Evolutionary conservation across 2,888 invertebrate genomes (phyloP).

Genomic region (Micropterix aruncella): DNA sequence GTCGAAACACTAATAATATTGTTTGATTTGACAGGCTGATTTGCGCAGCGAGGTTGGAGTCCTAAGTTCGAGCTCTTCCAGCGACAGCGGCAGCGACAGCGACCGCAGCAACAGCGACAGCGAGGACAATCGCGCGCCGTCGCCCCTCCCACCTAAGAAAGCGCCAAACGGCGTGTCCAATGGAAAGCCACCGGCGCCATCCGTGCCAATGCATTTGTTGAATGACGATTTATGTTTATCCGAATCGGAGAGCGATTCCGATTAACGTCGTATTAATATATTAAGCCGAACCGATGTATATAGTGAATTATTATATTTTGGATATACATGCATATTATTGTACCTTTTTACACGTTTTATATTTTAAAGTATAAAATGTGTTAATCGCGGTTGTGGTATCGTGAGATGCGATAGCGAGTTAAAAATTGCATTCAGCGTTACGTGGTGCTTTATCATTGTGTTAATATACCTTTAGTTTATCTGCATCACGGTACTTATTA

Average conservation of each 20-base stretch:
- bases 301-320: neutral
- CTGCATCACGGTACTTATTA: too few species aligned
- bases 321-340: neutral
- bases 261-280: slow-evolving; percentile 22
- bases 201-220: slow-evolving; percentile 50
- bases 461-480: too few species aligned
- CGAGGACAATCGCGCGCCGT: slow-evolving; percentile 12
- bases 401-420: neutral
- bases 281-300: neutral
- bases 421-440: neutral
- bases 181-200: slow-evolving; percentile 15
- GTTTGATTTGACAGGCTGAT: neutral
- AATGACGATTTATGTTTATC: slow-evolving; percentile 79
- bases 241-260: slow-evolving; percentile 70
- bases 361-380: neutral
- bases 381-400: neutral
- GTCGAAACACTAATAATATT: too few species aligned
- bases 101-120: slow-evolving; percentile 21
- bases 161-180: slow-evolving; percentile 4
- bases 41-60: slow-evolving; percentile 20
- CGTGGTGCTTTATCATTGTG: neutral
- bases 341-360: neutral
- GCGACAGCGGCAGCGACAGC: slow-evolving; percentile 25
- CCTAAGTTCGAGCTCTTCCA: slow-evolving; percentile 28
- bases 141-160: neutral